Evolutionary conservation across 2,113 vertebrate species (phyloP), one percentile per base, ranked within the genome.

Genomic region (Gymnobelideus leadbeateri): DNA sequence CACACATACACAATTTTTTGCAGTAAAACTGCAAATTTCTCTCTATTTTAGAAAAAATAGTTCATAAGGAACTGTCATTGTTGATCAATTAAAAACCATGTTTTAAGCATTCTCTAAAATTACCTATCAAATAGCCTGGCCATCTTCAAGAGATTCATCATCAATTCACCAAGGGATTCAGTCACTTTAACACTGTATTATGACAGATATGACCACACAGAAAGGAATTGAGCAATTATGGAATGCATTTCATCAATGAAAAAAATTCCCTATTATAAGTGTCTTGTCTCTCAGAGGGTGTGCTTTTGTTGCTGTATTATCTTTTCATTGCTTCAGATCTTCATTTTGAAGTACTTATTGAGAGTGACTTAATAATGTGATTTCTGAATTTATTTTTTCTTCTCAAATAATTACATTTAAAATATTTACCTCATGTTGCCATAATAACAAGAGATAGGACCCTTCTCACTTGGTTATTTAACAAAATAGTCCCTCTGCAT

Each of bases 71-170:
- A 93, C 92, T 95, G 7, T 84, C 51, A 94, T 55, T 51, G 55
- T 51, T 94, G 43, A 96, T 94, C 95, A 97, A 96, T 95, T 97
- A 97, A 97, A 43, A 95, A 94, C 61, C 95, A 95, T 92, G 91
- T 96, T 96, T 97, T 97, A 97, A 97, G 89, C n/a, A 24, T 96
- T 96, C 93, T 94, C 91, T 95, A 68, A 90, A 93, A 93, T 94
- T 93, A 93, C 51, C 94, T 37, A 97, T 97, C 96, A 95, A 51
- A 92, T 77, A 93, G 95, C 91, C 94, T 96, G 91, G 94, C 51
- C 89, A 77, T 55, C 55, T 96, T 97, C 92, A 54, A 96, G 94
- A 93, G 92, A 96, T 95, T 97, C 97, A 95, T 97, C 51, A 95
- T 53, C 50, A 95, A 57, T 55, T 96, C 0, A 84, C 19, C 5